These are phyloP conservation scores for Spinus pinus DNA, from an alignment of 2,797 vertebrate genomes.

Conservation along the genomic window DNA sequence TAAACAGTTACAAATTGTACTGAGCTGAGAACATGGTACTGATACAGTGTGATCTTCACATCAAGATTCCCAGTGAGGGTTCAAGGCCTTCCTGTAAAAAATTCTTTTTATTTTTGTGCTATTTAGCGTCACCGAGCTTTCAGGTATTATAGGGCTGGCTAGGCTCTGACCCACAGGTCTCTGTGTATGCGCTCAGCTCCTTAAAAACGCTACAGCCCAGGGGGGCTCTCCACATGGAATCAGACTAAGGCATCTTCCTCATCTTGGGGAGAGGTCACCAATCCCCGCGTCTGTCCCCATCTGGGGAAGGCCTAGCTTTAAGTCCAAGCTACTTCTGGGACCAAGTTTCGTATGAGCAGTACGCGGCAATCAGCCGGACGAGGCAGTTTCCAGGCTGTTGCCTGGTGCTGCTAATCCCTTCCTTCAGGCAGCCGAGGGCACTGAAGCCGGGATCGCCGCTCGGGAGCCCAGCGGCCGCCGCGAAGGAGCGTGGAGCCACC, in stretches of 20 bases:
- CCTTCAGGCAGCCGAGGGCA: not conserved
- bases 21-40: not conserved
- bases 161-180: not conserved
- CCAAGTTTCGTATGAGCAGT: not conserved
- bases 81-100: not conserved
- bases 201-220: not conserved
- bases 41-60: rapidly evolving
- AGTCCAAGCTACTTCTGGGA: not conserved
- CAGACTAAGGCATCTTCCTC: not conserved
- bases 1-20: not conserved
- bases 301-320: not conserved
- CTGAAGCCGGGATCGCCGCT: not conserved
- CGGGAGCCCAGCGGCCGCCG: rapidly evolving
- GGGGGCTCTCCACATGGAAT: too few relatives aligned
- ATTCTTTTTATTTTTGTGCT: not conserved
- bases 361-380: not conserved
- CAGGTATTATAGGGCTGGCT: not conserved
- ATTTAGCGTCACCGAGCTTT: not conserved
- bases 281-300: not conserved
- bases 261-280: not conserved
- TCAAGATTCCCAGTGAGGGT: not conserved
- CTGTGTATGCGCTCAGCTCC: not conserved
- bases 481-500: not conserved
- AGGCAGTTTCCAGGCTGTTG: not conserved
- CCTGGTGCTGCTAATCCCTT: not conserved